Evolutionary conservation across 2,888 invertebrate genomes (phyloP).

Genomic region (Stictocephala bisonia): DNA sequence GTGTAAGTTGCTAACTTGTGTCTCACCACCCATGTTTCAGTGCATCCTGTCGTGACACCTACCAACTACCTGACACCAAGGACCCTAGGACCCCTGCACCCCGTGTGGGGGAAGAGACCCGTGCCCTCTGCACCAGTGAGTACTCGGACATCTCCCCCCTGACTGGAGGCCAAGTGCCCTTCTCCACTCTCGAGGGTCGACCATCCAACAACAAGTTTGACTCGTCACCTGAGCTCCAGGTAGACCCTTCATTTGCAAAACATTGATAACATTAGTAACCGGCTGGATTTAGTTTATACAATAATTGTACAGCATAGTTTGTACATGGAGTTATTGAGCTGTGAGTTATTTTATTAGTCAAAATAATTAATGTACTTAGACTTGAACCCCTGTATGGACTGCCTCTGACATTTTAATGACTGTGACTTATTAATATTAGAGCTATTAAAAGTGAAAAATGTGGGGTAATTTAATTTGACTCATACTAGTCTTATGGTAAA

Average conservation of each 20-base stretch:
- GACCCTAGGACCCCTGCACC: slow-evolving; percentile 72
- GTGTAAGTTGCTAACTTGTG: too few relatives aligned
- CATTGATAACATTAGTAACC: neutral
- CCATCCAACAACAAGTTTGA: slow-evolving; percentile 93
- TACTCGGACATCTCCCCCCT: slow-evolving; percentile 98
- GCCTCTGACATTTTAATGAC: too few relatives aligned
- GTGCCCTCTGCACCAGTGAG: slow-evolving; percentile 97
- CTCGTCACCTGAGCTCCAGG: slow-evolving; percentile 89
- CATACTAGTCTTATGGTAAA: too few relatives aligned
- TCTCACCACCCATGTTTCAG: slow-evolving; percentile 67
- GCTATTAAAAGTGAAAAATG: too few relatives aligned
- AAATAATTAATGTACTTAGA: too few relatives aligned
- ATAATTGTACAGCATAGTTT: too few relatives aligned
- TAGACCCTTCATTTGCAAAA: slow-evolving; percentile 63
- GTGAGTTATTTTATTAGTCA: too few relatives aligned
- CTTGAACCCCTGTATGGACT: too few relatives aligned
- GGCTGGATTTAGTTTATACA: too few relatives aligned
- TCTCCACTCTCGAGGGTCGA: slow-evolving; percentile 93
- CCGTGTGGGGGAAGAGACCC: slow-evolving; percentile 83
- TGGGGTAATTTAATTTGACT: too few relatives aligned
- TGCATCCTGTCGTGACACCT: slow-evolving; percentile 92
- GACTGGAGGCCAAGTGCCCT: slow-evolving; percentile 93
- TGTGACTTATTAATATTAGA: too few relatives aligned
- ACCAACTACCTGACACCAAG: slow-evolving; percentile 78
- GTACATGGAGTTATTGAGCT: too few relatives aligned